These are phyloP conservation scores for Cotesia glomerata DNA, from an alignment of 1,140 invertebrate species.

Conservation along the genomic window DNA sequence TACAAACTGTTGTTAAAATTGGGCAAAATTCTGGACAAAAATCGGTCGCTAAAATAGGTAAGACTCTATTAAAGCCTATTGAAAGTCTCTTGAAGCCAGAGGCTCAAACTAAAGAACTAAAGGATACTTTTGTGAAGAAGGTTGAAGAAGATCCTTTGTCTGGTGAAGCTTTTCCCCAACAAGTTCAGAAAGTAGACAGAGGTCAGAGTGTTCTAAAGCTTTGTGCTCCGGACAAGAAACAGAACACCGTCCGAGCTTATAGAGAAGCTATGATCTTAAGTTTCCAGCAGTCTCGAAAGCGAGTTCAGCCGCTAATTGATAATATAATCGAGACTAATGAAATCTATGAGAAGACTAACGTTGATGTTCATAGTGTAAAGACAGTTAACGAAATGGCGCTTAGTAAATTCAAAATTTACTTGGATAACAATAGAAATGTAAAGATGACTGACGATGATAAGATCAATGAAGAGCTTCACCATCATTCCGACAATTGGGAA, in stretches of 20 bases:
- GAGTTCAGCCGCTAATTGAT: not conserved
- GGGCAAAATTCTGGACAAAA: no score
- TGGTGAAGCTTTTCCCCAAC: no score
- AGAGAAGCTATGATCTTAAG: slow-evolving; percentile 5
- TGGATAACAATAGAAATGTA: not conserved
- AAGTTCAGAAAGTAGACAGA: no score
- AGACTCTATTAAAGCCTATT: no score
- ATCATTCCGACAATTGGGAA: slow-evolving; percentile 30
- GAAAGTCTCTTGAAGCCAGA: no score
- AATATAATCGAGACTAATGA: slow-evolving; percentile 3
- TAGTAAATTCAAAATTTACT: not conserved
- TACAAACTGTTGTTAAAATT: no score
- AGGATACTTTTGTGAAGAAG: no score
- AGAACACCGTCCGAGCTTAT: not conserved
- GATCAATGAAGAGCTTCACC: slow-evolving; percentile 23
- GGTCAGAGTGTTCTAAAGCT: no score
- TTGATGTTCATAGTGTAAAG: not conserved
- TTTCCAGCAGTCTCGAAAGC: not conserved
- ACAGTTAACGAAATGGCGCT: slow-evolving; percentile 6
- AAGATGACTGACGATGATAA: not conserved
- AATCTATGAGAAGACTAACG: not conserved
- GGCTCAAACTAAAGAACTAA: no score
- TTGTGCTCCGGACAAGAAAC: no score
- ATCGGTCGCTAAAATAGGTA: no score
- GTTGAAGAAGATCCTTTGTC: no score